Base-by-base conservation (phyloP, 2,888 invertebrate species). In the Oegoconia quadripuncta region DNA sequence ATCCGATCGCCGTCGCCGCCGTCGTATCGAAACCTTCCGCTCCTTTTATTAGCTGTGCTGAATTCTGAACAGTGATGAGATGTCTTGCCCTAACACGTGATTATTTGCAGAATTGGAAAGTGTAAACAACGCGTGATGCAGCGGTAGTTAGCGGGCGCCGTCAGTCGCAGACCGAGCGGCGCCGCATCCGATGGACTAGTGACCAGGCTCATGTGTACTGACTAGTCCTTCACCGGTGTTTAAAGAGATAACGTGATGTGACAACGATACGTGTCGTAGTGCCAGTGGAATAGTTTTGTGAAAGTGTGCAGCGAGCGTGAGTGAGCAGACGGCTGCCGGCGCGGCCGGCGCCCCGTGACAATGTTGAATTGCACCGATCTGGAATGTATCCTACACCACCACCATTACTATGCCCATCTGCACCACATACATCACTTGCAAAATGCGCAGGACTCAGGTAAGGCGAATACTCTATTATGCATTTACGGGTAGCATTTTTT, bases 321-420 rank as follows among this genome's bases (percentile, higher is more conserved):
- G 82, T 74, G 74, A 71, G 63, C 62, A 59, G 59, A 56, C 65
- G 64, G 67, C 62, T 54, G 71, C 69, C 71, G 69, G 62, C 57
- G 52, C 62, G 64, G 64, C 67, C 74, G 70, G 72, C 57, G 49
- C 74, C 69, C 65, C 64, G 77, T 74, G 73, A 88, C 76, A 74
- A 93, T 93, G 93, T 88, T 93, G 83, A 93, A 93, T 83, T 93
- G 93, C 82, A 92, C 92, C 55, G 92, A 93, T 88, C 88, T 92
- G 86, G 92, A 92, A 87, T 93, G 93, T 87, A 92, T 93, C 74
- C 82, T 93, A 71, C 93, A 93, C 79, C 92, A 92, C 70, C 92
- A 92, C 67, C 92, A 92, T 69, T 92, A 92, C 71, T 92, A 92
- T 72, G 92, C 92, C 46, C 92, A 92, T 80, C 88, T 92, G 60